Base-by-base conservation (phyloP, 2,797 vertebrate species). In the Miichthys miiuy region DNA sequence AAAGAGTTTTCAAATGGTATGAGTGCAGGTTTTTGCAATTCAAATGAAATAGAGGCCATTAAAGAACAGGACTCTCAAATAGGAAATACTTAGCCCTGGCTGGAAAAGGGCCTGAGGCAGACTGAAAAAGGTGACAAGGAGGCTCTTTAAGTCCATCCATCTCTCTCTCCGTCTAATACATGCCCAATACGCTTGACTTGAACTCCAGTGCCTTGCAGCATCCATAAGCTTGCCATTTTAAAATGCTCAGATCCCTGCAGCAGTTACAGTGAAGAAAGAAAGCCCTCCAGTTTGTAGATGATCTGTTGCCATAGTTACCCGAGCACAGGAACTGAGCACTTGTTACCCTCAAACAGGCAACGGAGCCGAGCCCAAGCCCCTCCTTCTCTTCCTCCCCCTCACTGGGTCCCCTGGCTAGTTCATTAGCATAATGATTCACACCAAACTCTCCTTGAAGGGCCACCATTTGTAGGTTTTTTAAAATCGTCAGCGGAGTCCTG, bases 371-470 rank as follows among this genome's bases (percentile, higher is more conserved):
- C 87, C 77, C 75, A 72, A 67, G 85, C 77, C 87, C 89, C 89
- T 90, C 89, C 91, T 74, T 56, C 63, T 76, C 80, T 72, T 87
- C 83, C 88, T 88, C 92, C 93, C 87, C 87, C 91, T 91, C 92
- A 89, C 86, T 88, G 87, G 88, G 86, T 93, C 91, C 92, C 91
- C 91, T 94, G 90, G 91, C 90, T 93, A 86, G 87, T 91, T 93
- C 80, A 92, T 94, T 93, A 91, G 88, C 91, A 93, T 92, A 92
- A 89, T 94, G 93, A 95, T 93, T 94, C 89, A 94, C 90, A 88
- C 84, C 86, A 88, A 92, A 85, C 82, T 84, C 87, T 91, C 88
- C 92, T 91, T 87, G 61, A 88, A 92, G 92, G 92, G 90, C 90
- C 88, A 87, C 84, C 83, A 75, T 92, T 93, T 94, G 92, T 94